Conservation (phyloP, 92 coral and sea anemone genomes). For the Palythoa caribaeorum region DNA sequence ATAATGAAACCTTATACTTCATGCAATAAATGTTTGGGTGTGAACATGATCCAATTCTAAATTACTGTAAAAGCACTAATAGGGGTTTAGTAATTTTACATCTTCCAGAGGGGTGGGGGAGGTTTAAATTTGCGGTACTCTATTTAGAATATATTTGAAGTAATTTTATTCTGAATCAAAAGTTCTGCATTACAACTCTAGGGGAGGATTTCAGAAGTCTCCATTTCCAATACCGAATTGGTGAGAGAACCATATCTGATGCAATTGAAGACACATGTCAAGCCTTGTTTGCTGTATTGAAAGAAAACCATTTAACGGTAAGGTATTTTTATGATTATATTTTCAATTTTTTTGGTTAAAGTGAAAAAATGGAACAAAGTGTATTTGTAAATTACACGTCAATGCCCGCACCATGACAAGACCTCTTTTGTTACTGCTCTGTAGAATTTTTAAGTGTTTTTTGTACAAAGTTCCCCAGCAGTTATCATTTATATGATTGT, state of each 20-base stretch:
- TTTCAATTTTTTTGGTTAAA: neutral
- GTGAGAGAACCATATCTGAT: slow-evolving; percentile 49
- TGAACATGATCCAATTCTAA: slow-evolving; percentile 17
- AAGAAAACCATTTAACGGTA: slow-evolving; percentile 49
- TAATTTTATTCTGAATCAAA: slow-evolving; percentile 8
- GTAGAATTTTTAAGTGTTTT: slow-evolving; percentile 13
- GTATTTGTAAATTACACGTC: slow-evolving; percentile 5
- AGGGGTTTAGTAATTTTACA: slow-evolving; percentile 3
- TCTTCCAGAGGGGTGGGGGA: slow-evolving; percentile 9
- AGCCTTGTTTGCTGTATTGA: slow-evolving; percentile 55
- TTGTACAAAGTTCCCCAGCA: slow-evolving; percentile 16
- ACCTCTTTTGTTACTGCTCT: slow-evolving; percentile 9
- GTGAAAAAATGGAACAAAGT: slow-evolving; percentile 16
- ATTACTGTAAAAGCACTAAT: slow-evolving; percentile 17
- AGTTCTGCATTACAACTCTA: slow-evolving; percentile 3
- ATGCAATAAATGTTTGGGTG: slow-evolving; percentile 23
- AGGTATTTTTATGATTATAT: slow-evolving; percentile 12
- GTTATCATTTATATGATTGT: slow-evolving; percentile 22
- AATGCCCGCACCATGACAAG: slow-evolving; percentile 31
- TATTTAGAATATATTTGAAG: slow-evolving; percentile 4
- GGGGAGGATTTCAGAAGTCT: slow-evolving; percentile 55
- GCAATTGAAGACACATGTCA: slow-evolving; percentile 48
- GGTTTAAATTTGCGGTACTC: slow-evolving; percentile 1
- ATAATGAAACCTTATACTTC: slow-evolving; percentile 19
- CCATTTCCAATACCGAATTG: slow-evolving; percentile 51